Evolutionary conservation across 37 sponge, comb jelly and placozoan species (phyloP), one percentile per base, ranked within the genome.

Genomic region (Geodia barretti): DNA sequence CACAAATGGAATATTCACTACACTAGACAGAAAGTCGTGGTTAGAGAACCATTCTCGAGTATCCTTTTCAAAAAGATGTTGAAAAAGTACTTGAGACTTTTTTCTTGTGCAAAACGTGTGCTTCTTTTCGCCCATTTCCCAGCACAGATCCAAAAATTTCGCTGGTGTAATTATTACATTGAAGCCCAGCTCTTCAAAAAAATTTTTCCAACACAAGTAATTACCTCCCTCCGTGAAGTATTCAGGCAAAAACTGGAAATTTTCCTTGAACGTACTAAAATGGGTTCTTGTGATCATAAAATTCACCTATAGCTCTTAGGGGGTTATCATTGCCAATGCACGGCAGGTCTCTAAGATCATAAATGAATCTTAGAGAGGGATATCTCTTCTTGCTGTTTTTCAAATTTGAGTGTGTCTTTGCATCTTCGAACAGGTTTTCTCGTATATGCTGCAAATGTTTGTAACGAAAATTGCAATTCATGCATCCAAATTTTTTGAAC

Each of bases 361-460:
- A 19, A 41, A 77, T 29, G 37, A 85, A 85, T 2, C 0, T 72
- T 17, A 35, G 34, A 38, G 71, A 33, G 31, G 40, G 11, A 39
- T 33, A 1, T 0, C 23, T 39, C n/a, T 70, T 21, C 31, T 70
- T 47, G 14, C 54, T 47, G 7, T 14, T 4, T 39, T 70, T 1
- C 3, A 21, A 36, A 0, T 1, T 11, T 38, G 41, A 1, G 4
- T 37, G 3, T 11, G 25, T 5, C 25, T 36, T 38, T 70, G 54
- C 54, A 47, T 0, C 0, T 0, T 64, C 7, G 21, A 74, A 76
- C 17, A 88, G 7, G 26, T 38, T 1, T 54, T 88, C 77, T 42
- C 73, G 68, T 24, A 88, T 88, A 63, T 78, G 59, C 60, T 78
- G 33, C 39, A 88, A 35, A 41, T 88, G 89, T 32, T 63, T 3